phyloP scores from a whole-genome alignment of 2,113 vertebrate genomes.

The Macquaria ambigua region DNA sequence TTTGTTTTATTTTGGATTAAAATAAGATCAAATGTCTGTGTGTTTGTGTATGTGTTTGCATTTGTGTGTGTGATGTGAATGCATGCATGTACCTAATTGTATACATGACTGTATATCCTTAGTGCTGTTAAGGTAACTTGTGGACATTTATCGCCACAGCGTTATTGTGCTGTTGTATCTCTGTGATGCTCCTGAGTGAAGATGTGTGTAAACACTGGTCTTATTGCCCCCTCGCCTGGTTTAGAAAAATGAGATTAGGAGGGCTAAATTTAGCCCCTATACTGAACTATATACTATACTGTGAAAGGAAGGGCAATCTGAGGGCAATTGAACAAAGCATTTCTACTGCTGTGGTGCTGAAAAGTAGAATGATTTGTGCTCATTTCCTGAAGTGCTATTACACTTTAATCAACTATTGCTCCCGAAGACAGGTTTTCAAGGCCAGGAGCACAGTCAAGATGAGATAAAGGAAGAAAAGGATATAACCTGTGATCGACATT shows the following conservation, averaged over 20 bases:
- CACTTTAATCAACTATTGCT: slow-evolving; percentile 12
- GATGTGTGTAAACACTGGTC: slow-evolving; percentile 16
- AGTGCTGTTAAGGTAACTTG: background rate
- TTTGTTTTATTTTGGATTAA: background rate
- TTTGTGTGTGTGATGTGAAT: background rate
- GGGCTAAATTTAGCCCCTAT: slow-evolving; percentile 56
- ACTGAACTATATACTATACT: too few relatives aligned
- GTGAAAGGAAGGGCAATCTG: slow-evolving; percentile 33
- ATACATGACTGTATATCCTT: background rate
- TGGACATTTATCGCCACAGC: slow-evolving; percentile 5
- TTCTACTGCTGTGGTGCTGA: background rate
- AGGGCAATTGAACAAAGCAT: background rate
- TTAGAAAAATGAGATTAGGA: slow-evolving; percentile 65
- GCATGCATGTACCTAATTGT: background rate
- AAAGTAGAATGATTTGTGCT: slow-evolving; percentile 10
- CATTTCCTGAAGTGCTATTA: slow-evolving; percentile 23
- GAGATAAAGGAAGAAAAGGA: slow-evolving; percentile 2
- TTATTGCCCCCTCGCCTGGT: slow-evolving; percentile 18
- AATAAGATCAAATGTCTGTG: background rate
- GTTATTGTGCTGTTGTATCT: background rate
- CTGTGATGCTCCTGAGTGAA: background rate
- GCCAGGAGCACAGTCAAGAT: background rate
- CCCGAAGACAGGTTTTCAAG: background rate
- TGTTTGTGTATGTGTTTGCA: background rate
- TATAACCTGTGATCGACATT: background rate